A percentile compares a stretch with the other conserved stretches of the same genome.
Conservation (phyloP, 1,140 invertebrate species). For the Sesamia nonagrioides region DNA sequence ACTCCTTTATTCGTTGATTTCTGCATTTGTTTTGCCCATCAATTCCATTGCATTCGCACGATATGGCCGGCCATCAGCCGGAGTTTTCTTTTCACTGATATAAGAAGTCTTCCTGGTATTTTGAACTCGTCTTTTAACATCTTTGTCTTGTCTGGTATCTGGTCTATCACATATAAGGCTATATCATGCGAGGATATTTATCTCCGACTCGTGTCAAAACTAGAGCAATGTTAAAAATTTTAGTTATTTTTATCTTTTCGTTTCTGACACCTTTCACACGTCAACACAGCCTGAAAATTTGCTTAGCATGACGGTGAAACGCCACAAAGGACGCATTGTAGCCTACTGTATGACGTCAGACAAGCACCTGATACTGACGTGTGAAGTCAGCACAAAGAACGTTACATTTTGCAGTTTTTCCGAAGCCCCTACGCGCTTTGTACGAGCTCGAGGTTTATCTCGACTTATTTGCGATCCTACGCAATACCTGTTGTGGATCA, state of each 20-base stretch:
- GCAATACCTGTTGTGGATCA: neutral
- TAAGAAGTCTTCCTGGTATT: too few species aligned
- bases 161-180: too few species aligned
- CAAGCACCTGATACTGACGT: slow-evolving; percentile 24
- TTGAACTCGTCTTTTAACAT: too few species aligned
- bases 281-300: neutral
- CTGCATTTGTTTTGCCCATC: too few species aligned
- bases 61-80: too few species aligned
- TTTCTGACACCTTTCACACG: neutral
- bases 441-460: neutral
- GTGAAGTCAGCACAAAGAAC: slow-evolving; percentile 36
- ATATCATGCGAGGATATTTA: too few species aligned
- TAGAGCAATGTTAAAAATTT: too few species aligned
- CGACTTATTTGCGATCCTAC: neutral
- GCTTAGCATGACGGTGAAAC: neutral
- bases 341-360: neutral
- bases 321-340: neutral
- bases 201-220: too few species aligned
- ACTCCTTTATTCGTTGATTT: too few species aligned
- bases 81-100: too few species aligned
- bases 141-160: too few species aligned
- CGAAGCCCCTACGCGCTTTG: slow-evolving; percentile 1
- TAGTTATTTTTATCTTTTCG: neutral
- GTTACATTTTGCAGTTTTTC: slow-evolving; percentile 39
- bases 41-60: too few species aligned